Conservation (phyloP, 2,113 vertebrate species). For the Anoura caudifer region DNA sequence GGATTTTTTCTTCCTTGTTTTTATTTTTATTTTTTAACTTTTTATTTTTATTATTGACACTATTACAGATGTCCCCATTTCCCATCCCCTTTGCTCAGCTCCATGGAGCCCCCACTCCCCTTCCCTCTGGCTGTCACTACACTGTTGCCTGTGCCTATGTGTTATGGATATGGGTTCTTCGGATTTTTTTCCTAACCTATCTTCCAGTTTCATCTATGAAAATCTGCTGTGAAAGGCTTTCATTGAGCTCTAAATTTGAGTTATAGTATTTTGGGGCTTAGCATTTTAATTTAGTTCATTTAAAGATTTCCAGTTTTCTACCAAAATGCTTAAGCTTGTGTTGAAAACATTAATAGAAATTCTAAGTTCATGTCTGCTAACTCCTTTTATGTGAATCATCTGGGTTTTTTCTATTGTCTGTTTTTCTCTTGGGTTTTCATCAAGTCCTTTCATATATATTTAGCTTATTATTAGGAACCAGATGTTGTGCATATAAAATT, state of each 20-base stretch:
- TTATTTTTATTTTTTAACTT: no score
- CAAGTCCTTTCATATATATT: constrained; percentile 1
- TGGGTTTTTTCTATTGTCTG: constrained; percentile 14
- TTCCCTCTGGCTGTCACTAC: no score
- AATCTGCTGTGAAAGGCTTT: constrained; percentile 25
- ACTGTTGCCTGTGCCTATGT: no score
- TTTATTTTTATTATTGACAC: no score
- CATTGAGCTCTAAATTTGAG: constrained; percentile 14
- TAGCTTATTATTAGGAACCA: constrained; percentile 10
- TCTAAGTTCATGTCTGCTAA: neutral
- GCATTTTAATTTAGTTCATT: constrained; percentile 29
- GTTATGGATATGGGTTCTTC: no score
- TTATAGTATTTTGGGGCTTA: constrained; percentile 18
- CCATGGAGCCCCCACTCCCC: no score
- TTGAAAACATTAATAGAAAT: constrained; percentile 27
- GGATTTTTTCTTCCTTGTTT: neutral
- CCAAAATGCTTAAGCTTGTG: constrained; percentile 24
- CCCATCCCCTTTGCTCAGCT: no score
- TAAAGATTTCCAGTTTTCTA: neutral
- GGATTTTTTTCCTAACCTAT: neutral
- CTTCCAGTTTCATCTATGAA: constrained; percentile 26
- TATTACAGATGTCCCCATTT: no score
- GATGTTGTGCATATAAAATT: neutral
- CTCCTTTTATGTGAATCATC: constrained; percentile 15
- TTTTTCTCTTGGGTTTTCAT: constrained; percentile 40